phyloP scores from a whole-genome alignment of 2,113 vertebrate species.

The Perccottus glenii region DNA sequence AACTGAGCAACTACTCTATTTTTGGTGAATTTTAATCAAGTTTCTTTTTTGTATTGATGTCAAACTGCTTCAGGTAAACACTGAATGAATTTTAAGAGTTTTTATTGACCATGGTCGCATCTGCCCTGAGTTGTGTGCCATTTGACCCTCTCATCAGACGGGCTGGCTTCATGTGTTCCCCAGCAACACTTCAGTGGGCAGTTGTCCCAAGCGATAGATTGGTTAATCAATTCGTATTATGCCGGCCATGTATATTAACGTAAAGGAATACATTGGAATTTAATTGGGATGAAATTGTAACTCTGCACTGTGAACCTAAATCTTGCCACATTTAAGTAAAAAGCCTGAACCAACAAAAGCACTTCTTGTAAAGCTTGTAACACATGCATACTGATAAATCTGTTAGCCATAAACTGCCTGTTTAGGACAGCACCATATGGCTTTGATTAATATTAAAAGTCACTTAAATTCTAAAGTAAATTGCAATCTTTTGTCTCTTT shows the following conservation, averaged over 20 bases:
- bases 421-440: constrained; percentile 69
- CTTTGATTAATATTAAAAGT: constrained; percentile 63
- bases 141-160: constrained; percentile 47
- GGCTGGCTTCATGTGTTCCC: constrained; percentile 48
- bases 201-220: constrained; percentile 14
- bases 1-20: constrained; percentile 56
- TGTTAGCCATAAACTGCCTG: constrained; percentile 69
- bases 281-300: constrained; percentile 52
- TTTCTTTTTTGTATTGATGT: constrained; percentile 59
- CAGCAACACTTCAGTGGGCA: constrained; percentile 17
- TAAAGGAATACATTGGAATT: constrained; percentile 13
- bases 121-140: constrained; percentile 62
- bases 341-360: constrained; percentile 71
- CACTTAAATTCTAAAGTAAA: constrained; percentile 72
- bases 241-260: constrained; percentile 25
- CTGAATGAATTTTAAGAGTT: constrained; percentile 65
- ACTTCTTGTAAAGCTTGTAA: constrained; percentile 71
- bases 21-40: constrained; percentile 53
- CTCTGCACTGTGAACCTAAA: constrained; percentile 60
- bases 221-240: constrained; percentile 37
- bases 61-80: constrained; percentile 76
- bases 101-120: constrained; percentile 49
- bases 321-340: constrained; percentile 52
- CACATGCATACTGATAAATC: constrained; percentile 62
- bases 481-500: constrained; percentile 64